Evolutionary conservation across 2,797 vertebrate species (phyloP), one percentile per base, ranked within the genome.

Genomic region (Anisognathus igniventris): DNA sequence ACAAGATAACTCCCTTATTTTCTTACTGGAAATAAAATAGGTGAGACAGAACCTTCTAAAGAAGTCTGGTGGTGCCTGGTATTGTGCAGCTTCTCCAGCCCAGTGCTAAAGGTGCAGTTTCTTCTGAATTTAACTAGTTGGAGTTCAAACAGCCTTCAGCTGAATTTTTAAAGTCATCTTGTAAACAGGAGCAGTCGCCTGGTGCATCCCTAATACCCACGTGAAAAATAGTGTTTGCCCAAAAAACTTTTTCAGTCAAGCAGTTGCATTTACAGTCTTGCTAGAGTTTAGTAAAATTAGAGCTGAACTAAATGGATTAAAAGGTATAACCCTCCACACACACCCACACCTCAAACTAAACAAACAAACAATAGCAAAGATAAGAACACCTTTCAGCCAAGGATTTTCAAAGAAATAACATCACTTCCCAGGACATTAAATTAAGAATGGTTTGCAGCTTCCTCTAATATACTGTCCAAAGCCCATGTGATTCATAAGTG

Each of bases 121-220:
- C 64, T 88, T 89, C 76, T 94, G 77, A 94, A 75, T 92, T 95
- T 93, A 96, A 86, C 61, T 58, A 92, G 62, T 6, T 96, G 94
- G 86, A 93, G 78, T 91, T 54, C 62, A 86, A 93, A 61, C 79
- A 96, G 39, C 24, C 83, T 71, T 89, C 53, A 94, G 57, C 13
- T 47, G 33, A 39, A 10, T 60, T 93, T 88, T 95, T 80, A 51
- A 79, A 82, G 53, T 84, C n/a, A 23, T 90, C 77, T 88, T 92
- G 45, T 92, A 82, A 90, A 89, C 50, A 81, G 53, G 71, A 85
- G 45, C 39, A 89, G 48, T 33, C 4, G 86, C 20, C 90, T 95
- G 44, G 67, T 84, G 53, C 2, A 35, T 51, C 20, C 37, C 23
- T 90, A 58, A 64, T 60, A 79, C 23, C 76, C 56, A 35, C 40